Base-by-base conservation (phyloP, 2,113 vertebrate genomes). In the Numenius arquata region DNA sequence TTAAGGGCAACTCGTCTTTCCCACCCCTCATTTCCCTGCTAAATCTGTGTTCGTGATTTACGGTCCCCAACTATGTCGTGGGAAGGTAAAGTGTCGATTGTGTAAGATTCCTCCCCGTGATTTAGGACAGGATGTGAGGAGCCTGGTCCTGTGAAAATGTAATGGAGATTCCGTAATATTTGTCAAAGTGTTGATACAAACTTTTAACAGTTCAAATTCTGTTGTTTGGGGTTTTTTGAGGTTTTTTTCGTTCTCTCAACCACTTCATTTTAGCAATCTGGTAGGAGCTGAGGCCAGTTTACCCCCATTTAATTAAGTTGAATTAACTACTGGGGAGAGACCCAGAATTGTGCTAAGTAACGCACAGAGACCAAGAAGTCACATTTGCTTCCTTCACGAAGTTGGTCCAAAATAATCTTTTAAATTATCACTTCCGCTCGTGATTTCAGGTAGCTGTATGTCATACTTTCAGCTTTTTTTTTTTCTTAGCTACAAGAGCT, bases 41-140 rank as follows among this genome's bases (percentile, higher is more conserved):
- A 94, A 91, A 90, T 85, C 88, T 90, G 7, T 23, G 22, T 29
- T 62, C 47, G 22, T 7, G 5, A 77, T 96, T 96, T 94, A 67
- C 67, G 67, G 41, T 27, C 62, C 63, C 36, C 53, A 36, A 9
- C 5, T 70, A 43, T 85, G 88, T 65, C 11, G 4, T 93, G 96
- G 92, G 96, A 96, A 90, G 89, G 91, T 79, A 36, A 70, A 79
- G 85, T 76, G 89, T 83, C 2, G 36, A 63, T 90, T 70, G 71
- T 66, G 41, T 70, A 8, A 85, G 71, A 90, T 94, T 85, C 63
- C 56, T 95, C 27, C 36, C 13, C 0, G 6, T 94, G 85, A 91
- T 96, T 96, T 95, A 91, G 67, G 59, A 77, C 96, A 94, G 95
- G 91, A 97, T 94, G 65, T 93, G 71, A 93, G 56, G 59, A 83